Percentiles rank a stretch among this genome's conserved stretches.
phyloP scores from a whole-genome alignment of 2,797 vertebrate species.

The Pachyuromys duprasi region DNA sequence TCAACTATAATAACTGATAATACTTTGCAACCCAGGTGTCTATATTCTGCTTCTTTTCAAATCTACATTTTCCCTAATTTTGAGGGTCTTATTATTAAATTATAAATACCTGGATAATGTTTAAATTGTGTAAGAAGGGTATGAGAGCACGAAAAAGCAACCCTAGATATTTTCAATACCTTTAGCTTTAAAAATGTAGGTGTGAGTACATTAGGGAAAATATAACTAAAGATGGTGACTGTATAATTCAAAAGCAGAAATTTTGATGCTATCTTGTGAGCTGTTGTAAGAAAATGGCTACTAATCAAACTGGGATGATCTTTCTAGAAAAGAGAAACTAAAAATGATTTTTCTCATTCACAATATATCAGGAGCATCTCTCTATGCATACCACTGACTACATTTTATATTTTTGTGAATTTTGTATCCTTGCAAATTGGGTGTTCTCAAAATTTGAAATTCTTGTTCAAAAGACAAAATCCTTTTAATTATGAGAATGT shows the following conservation, averaged over 20 bases:
- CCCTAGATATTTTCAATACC: neutral
- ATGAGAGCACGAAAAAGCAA: neutral
- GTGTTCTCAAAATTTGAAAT: neutral
- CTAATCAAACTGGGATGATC: neutral
- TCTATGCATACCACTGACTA: neutral
- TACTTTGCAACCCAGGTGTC: neutral
- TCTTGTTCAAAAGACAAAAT: neutral
- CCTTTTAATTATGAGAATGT: neutral
- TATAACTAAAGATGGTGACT: neutral
- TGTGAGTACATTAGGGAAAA: neutral
- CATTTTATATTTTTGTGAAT: neutral
- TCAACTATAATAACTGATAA: neutral
- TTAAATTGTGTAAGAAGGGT: neutral
- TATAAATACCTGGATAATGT: neutral
- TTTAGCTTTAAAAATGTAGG: neutral
- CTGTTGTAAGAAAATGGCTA: neutral
- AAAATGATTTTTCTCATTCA: neutral
- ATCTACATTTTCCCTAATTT: neutral
- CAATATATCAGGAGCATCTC: neutral
- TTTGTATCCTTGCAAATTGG: neutral
- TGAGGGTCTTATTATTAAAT: neutral
- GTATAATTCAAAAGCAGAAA: neutral
- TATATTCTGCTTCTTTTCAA: slow-evolving; percentile 15
- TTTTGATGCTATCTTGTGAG: neutral
- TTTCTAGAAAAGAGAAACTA: neutral